Base-by-base conservation (phyloP, 2,797 vertebrate species). In the Sebastes hopkinsi region DNA sequence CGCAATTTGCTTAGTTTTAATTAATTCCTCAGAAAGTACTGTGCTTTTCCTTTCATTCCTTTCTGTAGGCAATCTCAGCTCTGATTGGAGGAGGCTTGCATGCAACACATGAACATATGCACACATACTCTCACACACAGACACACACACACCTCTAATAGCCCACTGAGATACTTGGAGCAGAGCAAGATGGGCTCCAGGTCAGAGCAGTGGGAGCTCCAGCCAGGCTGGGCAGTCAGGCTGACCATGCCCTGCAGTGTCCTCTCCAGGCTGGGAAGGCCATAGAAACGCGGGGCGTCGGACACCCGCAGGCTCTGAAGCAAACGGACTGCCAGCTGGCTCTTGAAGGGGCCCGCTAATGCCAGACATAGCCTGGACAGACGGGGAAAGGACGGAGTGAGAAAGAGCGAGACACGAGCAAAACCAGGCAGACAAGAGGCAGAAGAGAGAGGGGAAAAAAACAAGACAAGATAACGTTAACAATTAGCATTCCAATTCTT, bases 271-370 rank as follows among this genome's bases (percentile, higher is more conserved):
- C 97, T 98, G 59, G 98, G 98, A 66, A 99, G 96, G 34, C 98
- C 99, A 5, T 99, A 99, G 94, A 99, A 99, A 77, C 95, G 96
- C 0, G 98, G 98, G 2, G 97, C 97, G 11, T 98, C 97, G 1
- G 98, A 97, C 79, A 99, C 93, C 55, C 97, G 93, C 81, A 99
- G 95, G 91, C 96, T 97, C 70, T 97, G 96, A 20, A 99, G 96
- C 84, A 99, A 94, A n/a, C 95, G 95, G 85, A 97, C 77, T 34
- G 98, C 96, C 88, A 99, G 93, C 88, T 98, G 97, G 6, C 97
- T 98, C 92, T 96, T 94, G 87, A 99, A 97, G 23, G 87, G 94
- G 1, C 96, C 94, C 6, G 96, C 93, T 81, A 97, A 94, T 79
- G 96, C 95, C 94, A 96, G 86, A 91, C 95, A 96, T 30, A 96